These are phyloP conservation scores for Pygmarrhopalites habei DNA, from an alignment of 1,140 invertebrate genomes.

Conservation along the genomic window DNA sequence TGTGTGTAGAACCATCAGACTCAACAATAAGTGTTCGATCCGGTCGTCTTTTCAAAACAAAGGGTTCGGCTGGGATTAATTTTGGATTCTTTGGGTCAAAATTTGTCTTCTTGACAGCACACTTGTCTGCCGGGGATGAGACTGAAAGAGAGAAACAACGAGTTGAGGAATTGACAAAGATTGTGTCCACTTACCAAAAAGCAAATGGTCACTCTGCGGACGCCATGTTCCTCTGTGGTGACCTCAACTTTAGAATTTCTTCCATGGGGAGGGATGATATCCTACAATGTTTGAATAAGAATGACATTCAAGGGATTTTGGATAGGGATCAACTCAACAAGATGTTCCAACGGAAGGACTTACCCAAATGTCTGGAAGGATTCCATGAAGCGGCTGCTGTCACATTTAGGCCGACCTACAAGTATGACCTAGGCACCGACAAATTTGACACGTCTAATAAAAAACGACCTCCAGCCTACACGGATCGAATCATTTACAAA, in stretches of 20 bases:
- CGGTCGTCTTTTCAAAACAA: slow-evolving; percentile 39
- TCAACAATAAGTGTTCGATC: slow-evolving; percentile 27
- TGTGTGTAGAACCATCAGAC: slow-evolving; percentile 24
- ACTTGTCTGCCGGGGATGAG: slow-evolving; percentile 36
- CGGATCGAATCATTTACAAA: slow-evolving; percentile 37
- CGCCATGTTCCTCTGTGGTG: slow-evolving; percentile 33
- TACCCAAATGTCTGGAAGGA: slow-evolving; percentile 25
- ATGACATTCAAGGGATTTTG: slow-evolving; percentile 22
- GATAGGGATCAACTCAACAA: slow-evolving; percentile 27
- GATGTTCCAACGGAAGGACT: slow-evolving; percentile 20
- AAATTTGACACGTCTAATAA: slow-evolving; percentile 36
- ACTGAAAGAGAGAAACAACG: slow-evolving; percentile 17
- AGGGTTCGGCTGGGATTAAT: slow-evolving; percentile 28
- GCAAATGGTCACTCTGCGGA: slow-evolving; percentile 10
- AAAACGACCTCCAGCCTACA: slow-evolving; percentile 36
- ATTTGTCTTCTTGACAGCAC: slow-evolving; percentile 33
- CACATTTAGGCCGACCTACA: slow-evolving; percentile 38
- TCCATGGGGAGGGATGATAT: slow-evolving; percentile 20
- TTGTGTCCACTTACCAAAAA: slow-evolving; percentile 21
- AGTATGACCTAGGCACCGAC: slow-evolving; percentile 36
- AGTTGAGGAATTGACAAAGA: slow-evolving; percentile 33
- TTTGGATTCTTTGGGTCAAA: slow-evolving; percentile 37
- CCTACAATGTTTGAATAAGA: slow-evolving; percentile 18
- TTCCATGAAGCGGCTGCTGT: slow-evolving; percentile 35
- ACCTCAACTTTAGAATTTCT: slow-evolving; percentile 35